Evolutionary conservation across 2,113 vertebrate species (phyloP), one percentile per base, ranked within the genome.

Genomic region (Melanerpes aurifrons): DNA sequence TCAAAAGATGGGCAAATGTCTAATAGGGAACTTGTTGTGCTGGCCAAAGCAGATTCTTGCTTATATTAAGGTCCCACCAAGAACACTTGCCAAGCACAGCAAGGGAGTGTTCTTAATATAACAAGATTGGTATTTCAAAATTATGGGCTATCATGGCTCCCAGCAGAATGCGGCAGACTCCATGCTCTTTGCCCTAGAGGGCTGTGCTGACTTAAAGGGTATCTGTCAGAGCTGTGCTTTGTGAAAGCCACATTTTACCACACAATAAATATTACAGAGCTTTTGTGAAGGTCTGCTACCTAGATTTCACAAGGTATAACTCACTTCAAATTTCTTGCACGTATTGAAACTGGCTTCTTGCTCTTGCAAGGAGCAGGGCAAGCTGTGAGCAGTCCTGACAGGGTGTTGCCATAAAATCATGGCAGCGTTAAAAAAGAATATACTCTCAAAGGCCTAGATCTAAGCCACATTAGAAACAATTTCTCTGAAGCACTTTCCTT

Each of bases 11-110:
- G 63, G 56, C 47, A 95, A 90, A 87, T n/a, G 29, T 6, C 1
- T 62, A 85, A 82, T 3, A 84, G 72, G 28, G 61, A 89, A 72
- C 67, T 91, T 26, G 2, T 50, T 89, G 64, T 40, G 57, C 75
- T 86, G 84, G 87, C 92, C 89, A 92, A 68, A 92, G 76, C 57
- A 70, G 78, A 63, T 63, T 71, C 57, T 91, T 89, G 71, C 67
- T 92, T 86, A 64, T 32, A 7, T 77, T 86, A 57, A 45, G 79
- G 64, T 82, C 82, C 69, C 45, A 68, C 31, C 15, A 85, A 77
- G 19, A 82, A 37, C 61, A 67, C 32, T 87, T 89, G 87, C 78
- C 78, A 89, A 95, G 32, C 53, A 61, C 47, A 73, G 78, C 87
- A 77, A 92, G 71, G 71, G 83, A 93, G 68, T n/a, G 69, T 68